Evolutionary conservation across 2,113 vertebrate species (phyloP), one percentile per base, ranked within the genome.

Genomic region (Pampusana beccarii): DNA sequence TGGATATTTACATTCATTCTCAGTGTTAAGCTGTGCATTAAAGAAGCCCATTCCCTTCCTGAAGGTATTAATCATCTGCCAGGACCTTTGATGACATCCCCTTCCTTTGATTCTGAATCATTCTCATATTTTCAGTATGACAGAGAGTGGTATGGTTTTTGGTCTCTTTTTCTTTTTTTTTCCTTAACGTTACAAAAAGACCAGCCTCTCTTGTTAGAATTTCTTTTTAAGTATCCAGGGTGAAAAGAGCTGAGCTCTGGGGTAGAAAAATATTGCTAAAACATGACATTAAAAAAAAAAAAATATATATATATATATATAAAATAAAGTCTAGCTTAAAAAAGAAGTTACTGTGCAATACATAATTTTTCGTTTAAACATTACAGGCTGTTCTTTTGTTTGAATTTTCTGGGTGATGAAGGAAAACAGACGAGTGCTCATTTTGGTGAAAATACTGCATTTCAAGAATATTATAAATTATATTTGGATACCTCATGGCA

Each of bases 391-490:
- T 50, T 58, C 33, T 66, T 94, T 91, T 95, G 42, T 95, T 91
- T 86, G 57, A 82, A 82, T 86, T 90, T 40, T 90, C 44, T 81
- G 36, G 33, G 58, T 1, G 17, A 72, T 34, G 80, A 90, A 90
- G 54, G n/a, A 92, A 97, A 86, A 83, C 66, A 64, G 93, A 40
- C 65, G 34, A 91, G 17, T 69, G 28, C 33, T 92, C 11, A 64
- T 71, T 91, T 94, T 88, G 33, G 16, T 72, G 81, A 96, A 90
- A 38, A 60, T 40, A 48, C 42, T 88, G 10, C 50, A 84, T 93
- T 96, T 97, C 57, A 94, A 85, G 60, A 91, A 67, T 89, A 71
- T 89, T 89, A 95, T 88, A 38, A 74, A 56, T 90, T 92, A 61
- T 40, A 73, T 92, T 90, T 91, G 48, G 87, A 91, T 84, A 44